Conservation (phyloP, 2,113 vertebrate genomes). For the Paratilapia polleni region DNA sequence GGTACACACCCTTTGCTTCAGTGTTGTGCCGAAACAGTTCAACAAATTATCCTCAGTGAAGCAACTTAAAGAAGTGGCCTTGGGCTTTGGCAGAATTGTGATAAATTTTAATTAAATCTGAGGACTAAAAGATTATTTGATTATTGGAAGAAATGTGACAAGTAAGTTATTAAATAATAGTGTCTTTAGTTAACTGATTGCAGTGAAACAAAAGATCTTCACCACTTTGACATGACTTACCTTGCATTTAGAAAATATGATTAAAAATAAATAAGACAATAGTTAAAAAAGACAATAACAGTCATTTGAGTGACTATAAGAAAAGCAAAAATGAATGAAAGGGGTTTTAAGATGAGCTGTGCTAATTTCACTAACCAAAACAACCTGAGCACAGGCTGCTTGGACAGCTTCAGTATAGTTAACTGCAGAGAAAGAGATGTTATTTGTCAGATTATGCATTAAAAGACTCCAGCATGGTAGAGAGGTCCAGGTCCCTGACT, state of each 20-base stretch:
- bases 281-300: background rate
- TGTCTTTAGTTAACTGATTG: no score
- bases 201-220: background rate
- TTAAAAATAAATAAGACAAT: no score
- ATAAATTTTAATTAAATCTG: background rate
- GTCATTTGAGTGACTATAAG: background rate
- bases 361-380: background rate
- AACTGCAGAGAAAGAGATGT: no score
- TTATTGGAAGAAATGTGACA: no score
- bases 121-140: background rate
- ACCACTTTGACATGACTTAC: background rate
- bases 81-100: background rate
- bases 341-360: background rate
- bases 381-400: no score
- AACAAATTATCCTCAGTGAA: background rate
- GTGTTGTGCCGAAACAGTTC: background rate
- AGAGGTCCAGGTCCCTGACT: no score
- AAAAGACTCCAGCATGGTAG: no score
- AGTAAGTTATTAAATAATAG: no score
- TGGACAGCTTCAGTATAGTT: no score
- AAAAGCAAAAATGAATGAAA: background rate
- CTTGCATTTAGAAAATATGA: background rate
- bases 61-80: background rate
- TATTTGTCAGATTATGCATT: no score
- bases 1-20: conserved; percentile 40